phyloP scores from a whole-genome alignment of 2,113 vertebrate species.

The Tachysurus vachellii region DNA sequence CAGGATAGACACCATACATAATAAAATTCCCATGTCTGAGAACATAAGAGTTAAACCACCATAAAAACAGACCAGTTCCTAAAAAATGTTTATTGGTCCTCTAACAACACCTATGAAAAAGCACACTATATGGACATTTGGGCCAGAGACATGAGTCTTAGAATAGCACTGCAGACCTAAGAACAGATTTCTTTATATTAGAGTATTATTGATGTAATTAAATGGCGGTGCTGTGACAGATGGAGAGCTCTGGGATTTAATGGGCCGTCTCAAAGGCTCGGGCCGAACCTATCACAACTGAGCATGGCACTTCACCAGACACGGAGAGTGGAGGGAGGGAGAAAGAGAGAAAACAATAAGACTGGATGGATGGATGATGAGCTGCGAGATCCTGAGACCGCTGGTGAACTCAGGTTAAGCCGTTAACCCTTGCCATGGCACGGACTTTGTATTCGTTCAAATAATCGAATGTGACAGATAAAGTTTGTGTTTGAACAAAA shows the following conservation, averaged over 20 bases:
- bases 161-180: background rate
- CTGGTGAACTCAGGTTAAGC: background rate
- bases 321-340: background rate
- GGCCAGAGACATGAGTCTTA: constrained; percentile 6
- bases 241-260: constrained; percentile 42
- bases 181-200: constrained; percentile 51
- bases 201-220: constrained; percentile 51
- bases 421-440: background rate
- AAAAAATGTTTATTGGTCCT: background rate
- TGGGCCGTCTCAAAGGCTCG: constrained; percentile 34
- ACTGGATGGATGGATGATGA: constrained; percentile 6
- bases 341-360: background rate
- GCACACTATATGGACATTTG: background rate
- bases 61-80: background rate
- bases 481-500: background rate
- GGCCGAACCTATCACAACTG: constrained; percentile 32
- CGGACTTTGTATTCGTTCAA: background rate
- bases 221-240: constrained; percentile 31
- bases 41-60: background rate
- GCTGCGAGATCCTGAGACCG: constrained; percentile 12
- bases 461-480: background rate
- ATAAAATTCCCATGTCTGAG: background rate
- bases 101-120: background rate
- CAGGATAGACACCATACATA: background rate
- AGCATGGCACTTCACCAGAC: background rate